These are phyloP conservation scores for Mallotus villosus DNA, from an alignment of 2,797 vertebrate species.

Conservation along the genomic window DNA sequence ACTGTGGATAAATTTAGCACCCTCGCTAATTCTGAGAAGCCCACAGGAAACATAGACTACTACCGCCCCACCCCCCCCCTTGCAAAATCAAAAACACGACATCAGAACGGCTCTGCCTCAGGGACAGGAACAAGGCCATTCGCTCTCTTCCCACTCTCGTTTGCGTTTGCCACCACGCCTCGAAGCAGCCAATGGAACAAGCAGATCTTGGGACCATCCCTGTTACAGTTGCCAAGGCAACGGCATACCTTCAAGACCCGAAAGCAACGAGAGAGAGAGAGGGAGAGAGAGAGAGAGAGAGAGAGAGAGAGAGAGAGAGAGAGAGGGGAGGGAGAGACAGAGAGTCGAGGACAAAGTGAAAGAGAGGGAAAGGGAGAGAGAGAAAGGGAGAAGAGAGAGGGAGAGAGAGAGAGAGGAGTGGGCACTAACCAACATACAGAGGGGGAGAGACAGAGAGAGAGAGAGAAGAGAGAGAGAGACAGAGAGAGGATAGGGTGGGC, in stretches of 20 bases:
- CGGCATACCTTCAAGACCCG: conserved; percentile 65
- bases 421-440: background rate
- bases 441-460: background rate
- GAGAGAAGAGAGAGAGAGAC: conserved; percentile 3
- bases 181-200: conserved; percentile 54
- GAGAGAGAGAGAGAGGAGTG: background rate
- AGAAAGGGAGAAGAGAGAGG: background rate
- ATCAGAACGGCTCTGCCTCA: conserved; percentile 50
- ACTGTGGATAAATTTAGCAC: conserved; percentile 59
- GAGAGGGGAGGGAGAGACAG: conserved; percentile 34
- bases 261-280: conserved; percentile 37
- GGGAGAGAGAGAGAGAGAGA: conserved; percentile 35
- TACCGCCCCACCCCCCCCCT: conserved; percentile 41
- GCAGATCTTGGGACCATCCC: conserved; percentile 58
- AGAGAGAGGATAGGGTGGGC: conserved; percentile 12
- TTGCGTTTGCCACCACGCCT: conserved; percentile 57
- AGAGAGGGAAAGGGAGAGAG: background rate
- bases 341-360: background rate
- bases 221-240: conserved; percentile 76
- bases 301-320: conserved; percentile 1
- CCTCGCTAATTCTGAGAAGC: conserved; percentile 48
- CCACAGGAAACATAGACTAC: conserved; percentile 44
- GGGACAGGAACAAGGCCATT: conserved; percentile 62
- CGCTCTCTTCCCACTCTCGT: conserved; percentile 57
- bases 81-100: conserved; percentile 56